A percentile compares a stretch with the other conserved stretches of the same genome.
Conservation (phyloP, 2,888 invertebrate species). For the Ellobium chinense region DNA sequence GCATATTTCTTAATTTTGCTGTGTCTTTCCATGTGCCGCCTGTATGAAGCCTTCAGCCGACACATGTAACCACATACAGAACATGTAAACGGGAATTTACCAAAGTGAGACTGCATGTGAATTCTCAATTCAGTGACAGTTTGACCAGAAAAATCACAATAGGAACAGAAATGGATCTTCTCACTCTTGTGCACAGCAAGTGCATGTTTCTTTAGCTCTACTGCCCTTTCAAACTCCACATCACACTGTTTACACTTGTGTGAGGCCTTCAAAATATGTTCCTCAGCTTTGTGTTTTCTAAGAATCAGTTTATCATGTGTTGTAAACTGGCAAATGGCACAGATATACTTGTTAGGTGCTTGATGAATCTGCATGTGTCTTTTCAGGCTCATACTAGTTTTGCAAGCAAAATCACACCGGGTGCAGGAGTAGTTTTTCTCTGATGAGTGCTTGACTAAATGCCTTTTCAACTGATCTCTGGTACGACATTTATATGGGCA, state of each 20-base stretch:
- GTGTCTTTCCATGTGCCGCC: slow-evolving; percentile 43
- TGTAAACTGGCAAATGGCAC: slow-evolving; percentile 31
- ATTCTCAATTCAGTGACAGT: slow-evolving; percentile 29
- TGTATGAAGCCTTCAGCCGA: slow-evolving; percentile 33
- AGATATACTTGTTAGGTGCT: slow-evolving; percentile 33
- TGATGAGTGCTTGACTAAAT: slow-evolving; percentile 38
- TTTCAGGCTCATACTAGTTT: slow-evolving; percentile 38
- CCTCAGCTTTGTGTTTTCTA: slow-evolving; percentile 30
- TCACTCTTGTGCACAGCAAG: slow-evolving; percentile 40
- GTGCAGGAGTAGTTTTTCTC: slow-evolving; percentile 34
- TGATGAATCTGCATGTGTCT: slow-evolving; percentile 44
- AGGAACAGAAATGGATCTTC: slow-evolving; percentile 35
- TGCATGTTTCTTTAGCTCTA: slow-evolving; percentile 40
- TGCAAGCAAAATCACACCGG: slow-evolving; percentile 34
- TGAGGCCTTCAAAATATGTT: slow-evolving; percentile 21
- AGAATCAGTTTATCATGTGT: slow-evolving; percentile 38
- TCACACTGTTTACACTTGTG: slow-evolving; percentile 35
- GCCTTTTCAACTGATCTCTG: slow-evolving; percentile 41
- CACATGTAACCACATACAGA: slow-evolving; percentile 41
- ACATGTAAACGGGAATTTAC: slow-evolving; percentile 38
- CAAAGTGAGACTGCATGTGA: slow-evolving; percentile 44
- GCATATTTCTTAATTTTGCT: slow-evolving; percentile 36
- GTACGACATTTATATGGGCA: slow-evolving; percentile 33
- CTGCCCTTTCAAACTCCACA: slow-evolving; percentile 12
- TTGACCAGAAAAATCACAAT: slow-evolving; percentile 39